phyloP scores from a whole-genome alignment of 1,140 invertebrate genomes.

The Drosophila suzukii region DNA sequence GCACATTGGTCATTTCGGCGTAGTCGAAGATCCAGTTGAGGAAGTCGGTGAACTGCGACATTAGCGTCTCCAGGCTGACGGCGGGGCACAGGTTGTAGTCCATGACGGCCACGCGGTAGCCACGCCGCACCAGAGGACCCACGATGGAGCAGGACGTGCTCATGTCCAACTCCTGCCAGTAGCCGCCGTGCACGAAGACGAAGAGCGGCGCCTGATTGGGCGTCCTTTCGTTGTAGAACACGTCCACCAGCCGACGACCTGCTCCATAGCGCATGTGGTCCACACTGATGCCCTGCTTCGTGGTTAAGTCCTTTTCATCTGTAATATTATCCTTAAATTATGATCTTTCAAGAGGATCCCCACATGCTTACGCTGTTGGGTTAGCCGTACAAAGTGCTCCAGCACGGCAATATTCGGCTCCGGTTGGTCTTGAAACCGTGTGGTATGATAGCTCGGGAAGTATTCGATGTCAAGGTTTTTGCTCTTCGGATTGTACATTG shows the following conservation, averaged over 20 bases:
- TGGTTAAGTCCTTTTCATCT: conserved; percentile 44
- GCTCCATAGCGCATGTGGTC: conserved; percentile 59
- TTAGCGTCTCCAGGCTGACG: conserved; percentile 87
- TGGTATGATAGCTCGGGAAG: conserved; percentile 56
- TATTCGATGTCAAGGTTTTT: conserved; percentile 61
- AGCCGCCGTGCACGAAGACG: conserved; percentile 93
- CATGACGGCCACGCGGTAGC: conserved; percentile 88
- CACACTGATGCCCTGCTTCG: conserved; percentile 30
- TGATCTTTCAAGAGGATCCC: not conserved
- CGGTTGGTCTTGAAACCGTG: conserved; percentile 49
- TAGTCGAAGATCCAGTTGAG: conserved; percentile 87
- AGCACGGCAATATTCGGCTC: conserved; percentile 51
- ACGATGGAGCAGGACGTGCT: conserved; percentile 88
- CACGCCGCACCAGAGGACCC: conserved; percentile 86
- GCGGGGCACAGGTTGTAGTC: conserved; percentile 92
- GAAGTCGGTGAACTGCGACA: conserved; percentile 87
- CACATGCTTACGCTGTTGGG: conserved; percentile 41
- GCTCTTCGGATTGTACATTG: conserved; percentile 58
- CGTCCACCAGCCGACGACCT: conserved; percentile 64
- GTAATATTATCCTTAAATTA: not conserved
- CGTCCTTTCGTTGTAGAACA: conserved; percentile 46
- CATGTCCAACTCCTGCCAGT: conserved; percentile 90
- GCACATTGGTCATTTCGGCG: conserved; percentile 85
- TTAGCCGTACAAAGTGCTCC: conserved; percentile 48
- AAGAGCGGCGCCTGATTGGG: conserved; percentile 88